Base-by-base conservation (phyloP, 2,113 vertebrate genomes). In the Pachyramphus minor region DNA sequence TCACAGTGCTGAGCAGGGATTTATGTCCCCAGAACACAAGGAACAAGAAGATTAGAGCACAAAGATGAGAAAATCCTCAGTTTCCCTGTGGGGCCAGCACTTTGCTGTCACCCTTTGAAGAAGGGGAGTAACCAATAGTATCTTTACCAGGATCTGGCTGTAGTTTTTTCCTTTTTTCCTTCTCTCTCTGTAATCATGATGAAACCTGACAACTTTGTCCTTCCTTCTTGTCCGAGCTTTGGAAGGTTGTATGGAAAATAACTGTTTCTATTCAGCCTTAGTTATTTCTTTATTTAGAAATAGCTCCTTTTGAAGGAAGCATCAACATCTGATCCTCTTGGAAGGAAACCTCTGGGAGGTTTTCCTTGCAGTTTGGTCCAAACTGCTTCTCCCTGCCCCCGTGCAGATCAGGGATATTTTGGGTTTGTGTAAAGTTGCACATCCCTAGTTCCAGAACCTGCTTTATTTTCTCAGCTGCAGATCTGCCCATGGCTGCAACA, bases 171-270 rank as follows among this genome's bases (percentile, higher is more conserved):
- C 41, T 81, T 66, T 84, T 64, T 67, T 33, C n/a, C 58, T 60
- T 31, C 45, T 37, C 0, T 59, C 16, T 33, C 41, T 74, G 37
- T 41, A 74, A 49, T 45, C 81, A 21, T n/a, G 83, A 71, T 10
- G 23, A 80, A 86, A 86, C 42, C 37, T 71, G 44, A 59, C 24
- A 30, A 50, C 45, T 72, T 94, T 62, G 67, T 84, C 59, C 76
- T 93, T 92, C 7, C 0, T 68, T 90, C 39, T 77, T 93, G 59
- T 76, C 42, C 47, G 30, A 41, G 53, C 49, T 72, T 73, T 73
- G 41, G 76, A 74, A 94, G 58, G 84, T 37, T 84, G n/a, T 63
- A 42, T 59, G 71, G 76, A 86, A 92, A 84, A 89, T 12, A 91
- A 63, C 68, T 6, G 30, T 87, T 94, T 58, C 58, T 73, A 12